Evolutionary conservation across 2,888 invertebrate genomes (phyloP).

Genomic region (Melitaea athalia): DNA sequence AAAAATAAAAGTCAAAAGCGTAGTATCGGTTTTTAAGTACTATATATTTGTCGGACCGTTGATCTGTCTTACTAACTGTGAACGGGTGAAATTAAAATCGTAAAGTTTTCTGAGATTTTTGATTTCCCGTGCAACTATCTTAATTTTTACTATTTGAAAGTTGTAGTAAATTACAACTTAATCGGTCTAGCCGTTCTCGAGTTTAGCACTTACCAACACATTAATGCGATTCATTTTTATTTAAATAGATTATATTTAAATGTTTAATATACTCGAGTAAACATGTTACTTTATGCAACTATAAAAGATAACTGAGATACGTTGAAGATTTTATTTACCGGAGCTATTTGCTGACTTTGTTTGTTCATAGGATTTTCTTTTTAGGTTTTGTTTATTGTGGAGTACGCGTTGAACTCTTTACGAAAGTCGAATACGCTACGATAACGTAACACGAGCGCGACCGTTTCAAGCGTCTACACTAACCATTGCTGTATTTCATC

Average conservation of each 20-base stretch:
- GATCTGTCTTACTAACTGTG: too few species aligned
- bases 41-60: too few species aligned
- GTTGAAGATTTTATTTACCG: neutral
- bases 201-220: too few species aligned
- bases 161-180: too few species aligned
- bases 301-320: neutral
- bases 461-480: neutral
- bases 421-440: conserved; percentile 51
- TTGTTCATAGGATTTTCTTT: conserved; percentile 32
- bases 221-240: too few species aligned
- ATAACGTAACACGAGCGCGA: conserved; percentile 10
- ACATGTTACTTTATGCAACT: neutral
- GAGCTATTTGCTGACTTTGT: neutral
- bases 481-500: conserved; percentile 14
- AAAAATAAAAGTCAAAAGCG: neutral
- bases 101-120: too few species aligned
- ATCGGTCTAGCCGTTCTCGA: too few species aligned
- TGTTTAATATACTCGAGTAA: conserved; percentile 14
- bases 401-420: conserved; percentile 75
- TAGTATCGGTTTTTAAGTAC: too few species aligned
- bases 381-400: conserved; percentile 13
- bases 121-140: too few species aligned
- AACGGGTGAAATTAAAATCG: too few species aligned
- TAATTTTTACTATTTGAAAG: too few species aligned
- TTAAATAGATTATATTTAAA: too few species aligned